Percentiles rank a stretch among this genome's conserved stretches.
Conservation (phyloP, 2,888 invertebrate genomes). For the Drosophila borborema region DNA sequence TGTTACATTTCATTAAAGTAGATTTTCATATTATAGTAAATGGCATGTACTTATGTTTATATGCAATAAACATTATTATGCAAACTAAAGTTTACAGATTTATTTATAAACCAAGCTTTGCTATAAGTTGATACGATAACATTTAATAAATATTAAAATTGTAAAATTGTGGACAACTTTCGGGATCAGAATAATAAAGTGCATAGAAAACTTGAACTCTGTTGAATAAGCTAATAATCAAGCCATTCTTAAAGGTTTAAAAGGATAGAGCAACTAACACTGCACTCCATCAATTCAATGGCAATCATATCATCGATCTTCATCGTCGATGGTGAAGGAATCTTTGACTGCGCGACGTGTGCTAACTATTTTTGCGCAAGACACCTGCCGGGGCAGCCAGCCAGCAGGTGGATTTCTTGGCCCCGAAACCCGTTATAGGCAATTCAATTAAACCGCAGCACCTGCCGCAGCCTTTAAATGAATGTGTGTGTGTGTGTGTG, state of each 20-base stretch:
- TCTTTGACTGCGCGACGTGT: slow-evolving; percentile 44
- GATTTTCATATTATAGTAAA: background rate
- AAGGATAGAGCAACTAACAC: background rate
- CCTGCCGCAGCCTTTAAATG: slow-evolving; percentile 39
- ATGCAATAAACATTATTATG: too few species aligned
- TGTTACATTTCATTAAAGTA: background rate
- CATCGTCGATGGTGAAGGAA: slow-evolving; percentile 39
- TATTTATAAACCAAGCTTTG: too few species aligned
- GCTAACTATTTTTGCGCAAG: slow-evolving; percentile 34
- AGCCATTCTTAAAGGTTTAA: background rate
- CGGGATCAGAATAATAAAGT: too few species aligned
- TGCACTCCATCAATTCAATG: slow-evolving; percentile 34
- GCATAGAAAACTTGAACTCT: too few species aligned
- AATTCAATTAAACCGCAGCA: slow-evolving; percentile 75
- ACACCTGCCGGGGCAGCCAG: slow-evolving; percentile 16
- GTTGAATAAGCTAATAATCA: too few species aligned
- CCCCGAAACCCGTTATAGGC: slow-evolving; percentile 24
- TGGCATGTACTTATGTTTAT: background rate
- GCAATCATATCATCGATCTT: slow-evolving; percentile 62
- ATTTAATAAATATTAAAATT: too few species aligned
- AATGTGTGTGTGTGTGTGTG: slow-evolving; percentile 21
- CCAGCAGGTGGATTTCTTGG: slow-evolving; percentile 24
- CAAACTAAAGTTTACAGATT: too few species aligned
- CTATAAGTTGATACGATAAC: too few species aligned
- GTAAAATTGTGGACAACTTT: too few species aligned